phyloP scores from a whole-genome alignment of 2,888 invertebrate genomes.

The Troglohyphantes excavatus region DNA sequence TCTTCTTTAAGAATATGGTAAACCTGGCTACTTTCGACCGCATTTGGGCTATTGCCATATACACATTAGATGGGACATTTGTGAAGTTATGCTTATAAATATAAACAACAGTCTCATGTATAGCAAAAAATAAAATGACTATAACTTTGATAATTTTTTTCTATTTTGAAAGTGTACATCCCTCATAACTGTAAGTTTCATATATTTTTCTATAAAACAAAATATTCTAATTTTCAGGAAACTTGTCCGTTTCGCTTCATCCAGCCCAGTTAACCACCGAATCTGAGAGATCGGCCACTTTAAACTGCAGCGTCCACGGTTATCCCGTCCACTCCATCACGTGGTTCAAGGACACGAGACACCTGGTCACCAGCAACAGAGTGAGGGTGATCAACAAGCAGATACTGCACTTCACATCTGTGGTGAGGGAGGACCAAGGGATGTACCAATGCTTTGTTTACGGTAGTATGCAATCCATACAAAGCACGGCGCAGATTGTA shows the following conservation, averaged over 20 bases:
- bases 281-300: slow-evolving; percentile 90
- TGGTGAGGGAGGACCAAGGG: slow-evolving; percentile 92
- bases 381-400: slow-evolving; percentile 79
- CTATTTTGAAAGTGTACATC: neutral
- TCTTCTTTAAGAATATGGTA: no score
- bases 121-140: no score
- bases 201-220: neutral
- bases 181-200: neutral
- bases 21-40: no score
- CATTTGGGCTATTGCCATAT: no score
- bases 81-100: no score
- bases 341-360: slow-evolving; percentile 91
- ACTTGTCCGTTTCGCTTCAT: slow-evolving; percentile 66
- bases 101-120: no score
- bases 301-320: slow-evolving; percentile 93
- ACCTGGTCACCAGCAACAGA: slow-evolving; percentile 84
- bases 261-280: slow-evolving; percentile 85
- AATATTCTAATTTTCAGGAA: slow-evolving; percentile 39
- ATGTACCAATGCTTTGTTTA: slow-evolving; percentile 95
- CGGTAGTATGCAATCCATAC: slow-evolving; percentile 92
- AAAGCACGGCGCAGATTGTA: slow-evolving; percentile 90
- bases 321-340: slow-evolving; percentile 90
- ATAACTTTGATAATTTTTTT: neutral
- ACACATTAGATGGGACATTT: no score
- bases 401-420: slow-evolving; percentile 85